A percentile compares a stretch with the other conserved stretches of the same genome.
These are phyloP conservation scores for Megamerina dolium DNA, from an alignment of 2,888 invertebrate species.

Conservation along the genomic window DNA sequence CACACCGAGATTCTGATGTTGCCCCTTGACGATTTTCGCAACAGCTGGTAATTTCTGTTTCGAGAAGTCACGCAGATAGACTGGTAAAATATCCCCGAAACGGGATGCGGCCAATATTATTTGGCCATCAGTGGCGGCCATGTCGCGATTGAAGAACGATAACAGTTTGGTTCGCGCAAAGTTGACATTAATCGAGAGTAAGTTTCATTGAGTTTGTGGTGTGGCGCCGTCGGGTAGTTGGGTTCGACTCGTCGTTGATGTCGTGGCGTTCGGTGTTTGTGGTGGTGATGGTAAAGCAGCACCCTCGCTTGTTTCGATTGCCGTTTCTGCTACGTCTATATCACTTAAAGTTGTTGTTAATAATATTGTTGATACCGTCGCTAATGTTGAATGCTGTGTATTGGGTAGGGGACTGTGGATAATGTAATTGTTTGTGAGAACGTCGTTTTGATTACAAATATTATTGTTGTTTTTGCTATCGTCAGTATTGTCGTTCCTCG, in stretches of 20 bases:
- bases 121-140: conserved; percentile 89
- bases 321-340: conserved; percentile 18
- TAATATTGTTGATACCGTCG: conserved; percentile 9
- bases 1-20: conserved; percentile 85
- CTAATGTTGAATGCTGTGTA: conserved; percentile 30
- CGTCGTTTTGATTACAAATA: no score
- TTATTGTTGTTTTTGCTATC: no score
- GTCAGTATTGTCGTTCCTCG: no score
- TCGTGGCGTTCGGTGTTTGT: conserved; percentile 21
- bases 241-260: conserved; percentile 5
- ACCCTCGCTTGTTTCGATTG: conserved; percentile 29
- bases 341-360: conserved; percentile 20
- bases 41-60: conserved; percentile 75
- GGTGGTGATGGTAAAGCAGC: conserved; percentile 13
- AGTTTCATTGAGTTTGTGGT: conserved; percentile 44
- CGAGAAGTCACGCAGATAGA: conserved; percentile 53
- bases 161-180: conserved; percentile 48
- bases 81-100: conserved; percentile 50
- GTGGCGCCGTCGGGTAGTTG: conserved; percentile 11
- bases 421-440: no score
- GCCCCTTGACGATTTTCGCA: conserved; percentile 88
- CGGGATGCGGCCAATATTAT: conserved; percentile 77
- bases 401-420: conserved; percentile 12
- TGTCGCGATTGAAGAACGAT: conserved; percentile 51
- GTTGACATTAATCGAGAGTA: conserved; percentile 49